Base-by-base conservation (phyloP, 2,797 vertebrate species). In the Staurois parvus region DNA sequence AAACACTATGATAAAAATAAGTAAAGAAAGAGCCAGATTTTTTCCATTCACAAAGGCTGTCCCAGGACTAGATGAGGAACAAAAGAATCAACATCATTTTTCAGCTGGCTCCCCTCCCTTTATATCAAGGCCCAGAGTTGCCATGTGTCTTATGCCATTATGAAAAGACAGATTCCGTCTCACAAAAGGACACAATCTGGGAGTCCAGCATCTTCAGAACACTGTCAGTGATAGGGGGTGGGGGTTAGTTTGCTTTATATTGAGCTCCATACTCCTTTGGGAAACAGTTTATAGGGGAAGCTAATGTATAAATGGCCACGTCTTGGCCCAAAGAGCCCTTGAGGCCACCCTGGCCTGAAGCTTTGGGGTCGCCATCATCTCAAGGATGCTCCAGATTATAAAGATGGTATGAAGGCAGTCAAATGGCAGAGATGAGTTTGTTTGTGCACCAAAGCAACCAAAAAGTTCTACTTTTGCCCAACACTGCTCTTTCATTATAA, bases 61-160 rank as follows among this genome's bases (percentile, higher is more conserved):
- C 89, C 91, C 77, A 86, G 88, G 85, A 89, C 85, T 77, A 15
- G 0, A 85, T 48, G 78, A 72, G 32, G 76, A 90, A 91, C 92
- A 93, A 92, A 77, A 87, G 68, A 81, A 81, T 37, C 86, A 88
- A 86, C 89, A 85, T 90, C 91, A 88, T 91, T 92, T 92, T 89
- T 91, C 89, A 87, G 68, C 59, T 56, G 45, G 77, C 40, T 66
- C 80, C 32, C 42, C 90, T 88, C 89, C 67, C 90, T 91, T 91
- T 90, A 90, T 89, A 88, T 88, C 48, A 42, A 56, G 73, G 32
- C 78, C 37, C 34, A 72, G 73, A 77, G 85, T 66, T 34, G 30
- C 85, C 79, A 77, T 86, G 79, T 83, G 79, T 78, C 80, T 56
- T 86, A 56, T 42, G 32, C 78, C 62, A 75, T 40, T 24, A 17